Percentiles rank a stretch among this genome's conserved stretches.
These are phyloP conservation scores for Corydoras maculifer DNA, from an alignment of 2,113 vertebrate species.

Conservation along the genomic window DNA sequence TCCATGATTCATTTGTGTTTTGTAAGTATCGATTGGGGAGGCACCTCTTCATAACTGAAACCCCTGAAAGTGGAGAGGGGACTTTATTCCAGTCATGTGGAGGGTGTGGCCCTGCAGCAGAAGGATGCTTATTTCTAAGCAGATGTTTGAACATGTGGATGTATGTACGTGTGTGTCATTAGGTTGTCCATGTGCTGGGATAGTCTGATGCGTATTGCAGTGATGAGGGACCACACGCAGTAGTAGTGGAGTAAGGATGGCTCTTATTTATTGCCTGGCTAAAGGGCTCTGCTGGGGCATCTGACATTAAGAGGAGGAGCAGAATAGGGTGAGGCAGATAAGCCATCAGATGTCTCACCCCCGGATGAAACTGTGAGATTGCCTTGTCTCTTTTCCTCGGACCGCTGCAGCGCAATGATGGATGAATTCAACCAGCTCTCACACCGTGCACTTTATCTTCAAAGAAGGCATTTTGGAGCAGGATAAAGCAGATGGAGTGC, in stretches of 20 bases:
- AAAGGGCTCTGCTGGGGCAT: slow-evolving; percentile 17
- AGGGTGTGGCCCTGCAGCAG: no score
- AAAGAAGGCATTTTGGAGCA: slow-evolving; percentile 28
- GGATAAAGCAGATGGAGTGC: background rate
- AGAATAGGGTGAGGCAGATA: slow-evolving; percentile 25
- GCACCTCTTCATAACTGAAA: no score
- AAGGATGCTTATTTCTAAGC: slow-evolving; percentile 13
- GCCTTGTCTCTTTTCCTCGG: slow-evolving; percentile 6
- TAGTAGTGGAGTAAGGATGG: background rate
- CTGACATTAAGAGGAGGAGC: background rate
- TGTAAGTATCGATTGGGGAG: no score
- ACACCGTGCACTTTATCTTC: slow-evolving; percentile 18
- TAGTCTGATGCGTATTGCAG: background rate
- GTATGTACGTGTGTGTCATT: slow-evolving; percentile 2
- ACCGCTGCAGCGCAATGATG: slow-evolving; percentile 26
- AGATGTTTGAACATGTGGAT: slow-evolving; percentile 27
- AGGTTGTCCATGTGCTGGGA: background rate
- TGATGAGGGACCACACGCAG: no score
- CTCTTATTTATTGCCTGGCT: slow-evolving; percentile 3
- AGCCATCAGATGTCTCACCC: slow-evolving; percentile 8
- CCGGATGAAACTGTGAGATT: slow-evolving; percentile 22
- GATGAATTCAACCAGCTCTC: slow-evolving; percentile 30
- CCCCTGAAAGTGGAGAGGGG: no score
- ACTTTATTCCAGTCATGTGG: no score
- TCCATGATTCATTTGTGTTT: no score